Conservation (phyloP, 2,113 vertebrate genomes). For the Crotalus viridis region DNA sequence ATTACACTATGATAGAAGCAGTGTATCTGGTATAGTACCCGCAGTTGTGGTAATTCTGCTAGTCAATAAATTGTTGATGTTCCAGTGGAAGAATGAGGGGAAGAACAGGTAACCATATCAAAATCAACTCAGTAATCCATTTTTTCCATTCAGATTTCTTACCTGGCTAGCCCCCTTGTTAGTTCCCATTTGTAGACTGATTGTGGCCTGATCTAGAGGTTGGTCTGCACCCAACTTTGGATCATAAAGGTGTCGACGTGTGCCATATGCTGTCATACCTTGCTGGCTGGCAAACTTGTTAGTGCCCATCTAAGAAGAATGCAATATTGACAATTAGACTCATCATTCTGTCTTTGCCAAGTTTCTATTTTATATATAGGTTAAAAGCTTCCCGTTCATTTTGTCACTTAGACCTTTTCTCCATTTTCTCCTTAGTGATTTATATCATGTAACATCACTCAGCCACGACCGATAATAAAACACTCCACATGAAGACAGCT, state of each 20-base stretch:
- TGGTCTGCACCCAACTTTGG: slow-evolving; percentile 85
- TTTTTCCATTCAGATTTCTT: not conserved
- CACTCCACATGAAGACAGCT: not conserved
- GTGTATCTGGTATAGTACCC: not conserved
- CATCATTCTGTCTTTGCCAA: not conserved
- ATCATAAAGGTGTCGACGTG: slow-evolving; percentile 89
- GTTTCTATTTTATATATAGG: not conserved
- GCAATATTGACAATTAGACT: not conserved
- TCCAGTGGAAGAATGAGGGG: not conserved
- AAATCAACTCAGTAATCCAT: not conserved
- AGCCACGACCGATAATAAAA: not conserved
- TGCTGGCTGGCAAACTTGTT: slow-evolving; percentile 95
- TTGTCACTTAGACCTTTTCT: not conserved
- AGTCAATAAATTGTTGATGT: not conserved
- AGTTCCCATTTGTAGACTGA: slow-evolving; percentile 95
- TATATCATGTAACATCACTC: not conserved
- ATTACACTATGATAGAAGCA: not conserved
- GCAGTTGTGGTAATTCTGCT: not conserved
- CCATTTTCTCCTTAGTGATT: not conserved
- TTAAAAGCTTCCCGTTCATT: not conserved
- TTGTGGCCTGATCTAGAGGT: slow-evolving; percentile 88
- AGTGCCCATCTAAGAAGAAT: slow-evolving; percentile 84
- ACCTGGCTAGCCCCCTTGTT: slow-evolving; percentile 95
- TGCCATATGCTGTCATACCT: slow-evolving; percentile 93
- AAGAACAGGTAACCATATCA: not conserved